phyloP scores from a whole-genome alignment of 1,140 invertebrate genomes.

The Rhopalosiphum padi region DNA sequence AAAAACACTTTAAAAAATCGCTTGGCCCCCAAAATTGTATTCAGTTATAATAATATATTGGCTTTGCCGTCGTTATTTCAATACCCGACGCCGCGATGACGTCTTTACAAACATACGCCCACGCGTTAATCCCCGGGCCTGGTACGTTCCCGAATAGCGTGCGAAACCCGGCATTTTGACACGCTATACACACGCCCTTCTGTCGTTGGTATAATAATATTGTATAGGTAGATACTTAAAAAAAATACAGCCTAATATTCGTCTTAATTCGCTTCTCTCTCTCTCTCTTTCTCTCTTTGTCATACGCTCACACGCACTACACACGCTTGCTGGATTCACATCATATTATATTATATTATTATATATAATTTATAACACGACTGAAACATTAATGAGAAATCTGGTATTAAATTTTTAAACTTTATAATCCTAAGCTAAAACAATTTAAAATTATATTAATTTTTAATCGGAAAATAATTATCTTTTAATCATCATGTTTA shows the following conservation, averaged over 20 bases:
- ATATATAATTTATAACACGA: not conserved
- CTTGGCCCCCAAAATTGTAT: not conserved
- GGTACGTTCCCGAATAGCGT: slow-evolving; percentile 1
- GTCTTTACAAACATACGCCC: slow-evolving; percentile 26
- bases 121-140: not conserved
- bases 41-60: slow-evolving; percentile 7
- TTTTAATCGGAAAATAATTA: not conserved
- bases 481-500: too few species aligned
- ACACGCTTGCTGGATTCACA: not conserved
- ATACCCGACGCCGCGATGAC: not conserved
- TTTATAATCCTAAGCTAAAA: not conserved
- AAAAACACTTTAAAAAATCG: not conserved
- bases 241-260: not conserved
- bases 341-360: not conserved
- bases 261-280: not conserved
- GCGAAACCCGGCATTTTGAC: not conserved
- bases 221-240: not conserved
- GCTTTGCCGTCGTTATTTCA: not conserved
- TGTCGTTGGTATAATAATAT: not conserved
- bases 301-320: not conserved
- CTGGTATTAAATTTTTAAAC: not conserved
- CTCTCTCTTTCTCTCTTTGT: not conserved
- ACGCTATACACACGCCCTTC: not conserved
- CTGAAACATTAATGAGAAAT: not conserved
- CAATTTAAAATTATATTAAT: not conserved